Evolutionary conservation across 1,140 invertebrate genomes (phyloP), one percentile per base, ranked within the genome.

Genomic region (Danaus melanippus): DNA sequence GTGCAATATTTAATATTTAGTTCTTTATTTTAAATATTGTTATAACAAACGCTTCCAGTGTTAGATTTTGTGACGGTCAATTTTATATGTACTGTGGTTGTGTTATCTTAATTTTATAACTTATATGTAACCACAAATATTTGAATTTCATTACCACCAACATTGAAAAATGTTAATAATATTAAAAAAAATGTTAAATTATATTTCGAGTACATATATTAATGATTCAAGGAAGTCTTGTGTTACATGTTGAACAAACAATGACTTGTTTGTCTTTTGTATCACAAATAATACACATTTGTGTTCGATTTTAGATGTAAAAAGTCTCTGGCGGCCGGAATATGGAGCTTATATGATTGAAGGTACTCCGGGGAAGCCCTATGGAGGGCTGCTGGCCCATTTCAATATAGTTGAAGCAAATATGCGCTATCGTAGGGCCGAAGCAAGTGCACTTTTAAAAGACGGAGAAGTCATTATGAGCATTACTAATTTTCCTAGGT

Each of bases 321-420:
- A 95, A 74, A 97, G 94, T 4, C 81, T 98, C 12, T 99, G 98
- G 98, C 90, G 96, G 50, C 98, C 98, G 11, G 98, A 99, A 88
- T 99, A 98, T 90, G 98, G 95, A 21, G 93, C 95, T 47, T 99
- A 99, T 74, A 99, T 99, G 98, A 91, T 99, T 47, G 98, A 99
- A 89, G 98, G 98, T n/a, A 99, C 98, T 1, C 98, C 98, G 11
- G 98, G 98, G 9, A 93, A 95, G 74, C 98, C 98, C 0, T 97
- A 97, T 73, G 96, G 96, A 32, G 95, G 96, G 2, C 87, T 98
- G 10, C 88, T 99, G 66, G 96, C 96, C 7, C 96, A 99, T 88
- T 98, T 99, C 76, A 99, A 99, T 83, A 91, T 98, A 57, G 97
- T 99, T 7, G 98, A 99, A 84, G 93, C 95, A 1, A 99, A 99